A percentile compares a stretch with the other conserved stretches of the same genome.
Evolutionary conservation across 2,113 vertebrate species (phyloP).

Genomic region (Tenrec ecaudatus): DNA sequence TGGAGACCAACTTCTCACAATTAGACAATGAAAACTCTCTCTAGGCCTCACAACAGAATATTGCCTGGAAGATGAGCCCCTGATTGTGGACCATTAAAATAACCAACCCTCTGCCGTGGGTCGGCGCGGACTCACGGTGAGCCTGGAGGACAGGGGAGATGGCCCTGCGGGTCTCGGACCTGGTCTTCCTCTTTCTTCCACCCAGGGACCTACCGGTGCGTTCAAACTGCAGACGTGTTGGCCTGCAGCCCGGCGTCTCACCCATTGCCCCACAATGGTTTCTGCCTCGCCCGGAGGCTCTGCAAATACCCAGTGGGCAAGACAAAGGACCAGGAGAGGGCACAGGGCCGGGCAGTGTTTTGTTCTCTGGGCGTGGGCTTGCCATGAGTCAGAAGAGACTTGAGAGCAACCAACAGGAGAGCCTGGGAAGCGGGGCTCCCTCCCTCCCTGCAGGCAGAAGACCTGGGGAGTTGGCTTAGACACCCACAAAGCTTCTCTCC

Average conservation of each 20-base stretch:
- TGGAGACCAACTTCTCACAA: background rate
- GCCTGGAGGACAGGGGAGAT: no score
- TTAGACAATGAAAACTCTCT: background rate
- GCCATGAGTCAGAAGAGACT: background rate
- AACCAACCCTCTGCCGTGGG: no score
- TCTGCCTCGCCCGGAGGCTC: background rate
- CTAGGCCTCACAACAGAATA: background rate
- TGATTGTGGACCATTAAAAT: background rate
- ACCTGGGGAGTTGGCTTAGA: background rate
- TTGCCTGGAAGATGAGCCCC: background rate
- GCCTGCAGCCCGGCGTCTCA: no score
- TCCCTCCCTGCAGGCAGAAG: background rate
- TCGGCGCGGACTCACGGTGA: no score
- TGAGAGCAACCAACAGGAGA: background rate
- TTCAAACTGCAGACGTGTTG: no score
- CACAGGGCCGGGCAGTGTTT: background rate
- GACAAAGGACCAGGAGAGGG: background rate
- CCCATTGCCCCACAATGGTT: no score
- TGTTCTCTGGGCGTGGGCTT: background rate
- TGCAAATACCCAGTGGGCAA: background rate
- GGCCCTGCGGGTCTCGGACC: no score
- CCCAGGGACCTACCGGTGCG: no score
- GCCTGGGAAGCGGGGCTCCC: background rate
- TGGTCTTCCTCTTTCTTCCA: no score
- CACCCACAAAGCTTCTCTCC: background rate